A percentile compares a stretch with the other conserved stretches of the same genome.
phyloP scores from a whole-genome alignment of 2,888 invertebrate species.

The Halocaridina rubra region DNA sequence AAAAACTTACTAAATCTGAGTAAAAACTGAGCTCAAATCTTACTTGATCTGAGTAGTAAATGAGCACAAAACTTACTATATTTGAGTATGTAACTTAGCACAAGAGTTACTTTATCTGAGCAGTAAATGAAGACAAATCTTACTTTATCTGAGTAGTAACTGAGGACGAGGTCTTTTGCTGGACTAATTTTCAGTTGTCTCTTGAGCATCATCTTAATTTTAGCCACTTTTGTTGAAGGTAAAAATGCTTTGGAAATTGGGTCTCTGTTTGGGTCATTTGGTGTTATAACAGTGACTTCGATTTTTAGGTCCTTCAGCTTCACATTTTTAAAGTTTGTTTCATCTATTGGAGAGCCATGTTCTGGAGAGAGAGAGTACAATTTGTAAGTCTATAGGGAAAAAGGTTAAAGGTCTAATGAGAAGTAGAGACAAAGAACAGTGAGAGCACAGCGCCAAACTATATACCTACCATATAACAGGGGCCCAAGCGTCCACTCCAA shows the following conservation, averaged over 20 bases:
- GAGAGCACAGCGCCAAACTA: background rate
- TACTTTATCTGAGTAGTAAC: slow-evolving; percentile 26
- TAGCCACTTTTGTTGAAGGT: slow-evolving; percentile 32
- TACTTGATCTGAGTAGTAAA: no score
- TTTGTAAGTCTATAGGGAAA: background rate
- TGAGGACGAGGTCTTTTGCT: background rate
- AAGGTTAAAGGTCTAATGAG: background rate
- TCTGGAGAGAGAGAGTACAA: background rate
- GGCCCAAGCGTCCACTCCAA: no score
- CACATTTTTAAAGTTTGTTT: slow-evolving; percentile 9
- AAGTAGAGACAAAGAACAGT: background rate
- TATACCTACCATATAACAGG: no score
- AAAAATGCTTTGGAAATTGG: background rate
- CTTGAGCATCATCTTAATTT: slow-evolving; percentile 61
- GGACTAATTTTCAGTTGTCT: slow-evolving; percentile 46
- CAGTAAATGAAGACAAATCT: no score
- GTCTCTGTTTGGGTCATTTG: slow-evolving; percentile 10
- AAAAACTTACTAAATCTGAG: no score
- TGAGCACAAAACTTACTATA: no score
- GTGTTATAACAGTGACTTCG: slow-evolving; percentile 24
- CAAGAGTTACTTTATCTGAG: no score
- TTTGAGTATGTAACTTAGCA: no score
- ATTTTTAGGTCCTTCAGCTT: slow-evolving; percentile 43
- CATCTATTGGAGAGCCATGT: slow-evolving; percentile 41
- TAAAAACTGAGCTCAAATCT: no score